Base-by-base conservation (phyloP, 2,888 invertebrate genomes). In the Blomia tropicalis region DNA sequence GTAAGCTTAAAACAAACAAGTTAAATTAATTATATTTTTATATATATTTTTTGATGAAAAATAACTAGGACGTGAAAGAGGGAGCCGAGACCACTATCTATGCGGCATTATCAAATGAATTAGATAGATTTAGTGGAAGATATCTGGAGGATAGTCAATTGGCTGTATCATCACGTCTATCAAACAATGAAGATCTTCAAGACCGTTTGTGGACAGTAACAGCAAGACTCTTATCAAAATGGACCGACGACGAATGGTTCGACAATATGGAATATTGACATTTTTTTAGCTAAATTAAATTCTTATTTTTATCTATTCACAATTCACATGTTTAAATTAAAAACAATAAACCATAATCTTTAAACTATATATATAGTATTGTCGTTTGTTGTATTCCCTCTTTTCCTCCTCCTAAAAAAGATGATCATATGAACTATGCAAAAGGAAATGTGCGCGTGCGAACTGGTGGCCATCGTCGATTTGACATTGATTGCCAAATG, bases 71-170 rank as follows among this genome's bases (percentile, higher is more conserved):
- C 1, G 83, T 88, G 4, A 81, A 80, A 64, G 80, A 84, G 72
- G 92, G 92, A 23, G 85, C 91, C 0, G 79, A 81, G 64, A 80
- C 87, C 0, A 79, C 87, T 56, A 78, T 86, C 5, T 83, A 81
- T 74, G 80, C 87, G 5, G 84, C 86, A 69, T 79, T 90, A 14
- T 82, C 84, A 51, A 79, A 81, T 44, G 77, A 80, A 32, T 74
- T 89, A 25, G 83, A 87, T 72, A 80, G 81, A 2, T 77, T 79
- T 70, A 85, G 87, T 1, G 90, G 90, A n/a, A 75, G 80, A 4
- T 91, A 90, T 71, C 80, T 88, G 31, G 82, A 82, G 70, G 87
- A 89, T 71, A 85, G 87, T 70, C 75, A 77, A 65, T 79, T 63
- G 25, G 62, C 62, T 31, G 56, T 63, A 59, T 61, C 69, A 22